Evolutionary conservation across 2,113 vertebrate genomes (phyloP).

Genomic region (Chrysochloris asiatica): DNA sequence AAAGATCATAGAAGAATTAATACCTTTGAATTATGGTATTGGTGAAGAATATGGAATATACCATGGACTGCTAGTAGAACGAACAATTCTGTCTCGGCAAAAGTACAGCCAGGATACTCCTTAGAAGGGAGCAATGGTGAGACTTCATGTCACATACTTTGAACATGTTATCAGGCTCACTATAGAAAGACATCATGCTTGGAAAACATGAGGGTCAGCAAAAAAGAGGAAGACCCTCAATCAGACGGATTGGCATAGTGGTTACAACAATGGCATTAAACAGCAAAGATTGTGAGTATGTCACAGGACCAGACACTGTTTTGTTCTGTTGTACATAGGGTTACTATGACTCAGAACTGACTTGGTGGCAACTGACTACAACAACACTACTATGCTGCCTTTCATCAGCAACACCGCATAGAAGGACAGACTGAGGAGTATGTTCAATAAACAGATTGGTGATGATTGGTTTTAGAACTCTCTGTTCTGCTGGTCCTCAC

Average conservation of each 20-base stretch:
- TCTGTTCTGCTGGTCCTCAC: too few species aligned
- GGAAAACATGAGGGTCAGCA: neutral
- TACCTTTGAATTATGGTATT: neutral
- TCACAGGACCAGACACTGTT: too few species aligned
- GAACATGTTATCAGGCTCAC: neutral
- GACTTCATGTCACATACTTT: neutral
- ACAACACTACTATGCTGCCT: neutral
- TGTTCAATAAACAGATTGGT: neutral
- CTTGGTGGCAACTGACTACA: neutral
- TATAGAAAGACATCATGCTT: neutral
- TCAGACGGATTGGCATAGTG: neutral
- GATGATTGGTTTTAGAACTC: rapidly evolving
- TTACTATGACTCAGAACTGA: neutral
- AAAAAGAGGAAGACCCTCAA: neutral
- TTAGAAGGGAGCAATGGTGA: neutral
- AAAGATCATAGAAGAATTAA: neutral
- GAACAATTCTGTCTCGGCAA: neutral
- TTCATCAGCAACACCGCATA: neutral
- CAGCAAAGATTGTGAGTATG: too few species aligned
- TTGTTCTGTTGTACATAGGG: neutral
- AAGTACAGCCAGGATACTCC: neutral
- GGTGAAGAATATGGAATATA: neutral
- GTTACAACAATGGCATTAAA: neutral
- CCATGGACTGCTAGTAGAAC: neutral
- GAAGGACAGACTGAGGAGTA: neutral